Conservation (phyloP, 1,140 invertebrate species). For the Spodoptera litura region DNA sequence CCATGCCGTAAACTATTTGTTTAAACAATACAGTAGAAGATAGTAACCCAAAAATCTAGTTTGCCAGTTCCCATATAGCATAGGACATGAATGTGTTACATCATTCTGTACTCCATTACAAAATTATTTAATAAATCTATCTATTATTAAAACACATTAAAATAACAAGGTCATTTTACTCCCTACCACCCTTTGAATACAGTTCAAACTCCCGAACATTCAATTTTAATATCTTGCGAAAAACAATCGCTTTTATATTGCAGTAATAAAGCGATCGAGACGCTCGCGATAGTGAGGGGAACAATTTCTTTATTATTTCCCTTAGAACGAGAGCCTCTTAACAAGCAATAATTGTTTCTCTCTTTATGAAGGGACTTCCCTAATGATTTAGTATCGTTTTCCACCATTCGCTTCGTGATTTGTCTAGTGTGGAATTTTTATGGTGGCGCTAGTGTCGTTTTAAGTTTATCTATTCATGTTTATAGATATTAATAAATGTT, state of each 20-base stretch:
- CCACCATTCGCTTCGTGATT: constrained; percentile 24
- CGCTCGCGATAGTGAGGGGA: constrained; percentile 55
- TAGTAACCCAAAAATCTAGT: too few relatives aligned
- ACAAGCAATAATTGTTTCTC: constrained; percentile 69
- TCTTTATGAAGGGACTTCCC: constrained; percentile 39
- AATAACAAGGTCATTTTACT: not conserved
- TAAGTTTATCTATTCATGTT: too few relatives aligned
- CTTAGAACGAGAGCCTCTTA: constrained; percentile 59
- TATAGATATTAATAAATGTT: too few relatives aligned
- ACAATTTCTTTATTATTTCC: constrained; percentile 67
- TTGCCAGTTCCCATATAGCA: too few relatives aligned
- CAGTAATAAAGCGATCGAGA: constrained; percentile 62
- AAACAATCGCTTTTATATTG: constrained; percentile 37
- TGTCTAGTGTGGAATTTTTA: not conserved
- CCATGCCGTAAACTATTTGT: too few relatives aligned
- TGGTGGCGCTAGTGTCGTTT: not conserved
- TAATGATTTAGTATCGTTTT: constrained; percentile 49
- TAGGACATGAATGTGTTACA: too few relatives aligned
- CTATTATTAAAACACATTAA: not conserved
- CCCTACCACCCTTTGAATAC: not conserved
- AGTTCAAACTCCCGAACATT: not conserved
- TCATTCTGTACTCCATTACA: too few relatives aligned
- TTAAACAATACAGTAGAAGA: too few relatives aligned
- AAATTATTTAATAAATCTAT: too few relatives aligned
- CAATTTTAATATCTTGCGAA: constrained; percentile 37